Percentiles rank a stretch among this genome's conserved stretches.
phyloP scores from a whole-genome alignment of 2,888 invertebrate species.

The Callosobruchus maculatus region DNA sequence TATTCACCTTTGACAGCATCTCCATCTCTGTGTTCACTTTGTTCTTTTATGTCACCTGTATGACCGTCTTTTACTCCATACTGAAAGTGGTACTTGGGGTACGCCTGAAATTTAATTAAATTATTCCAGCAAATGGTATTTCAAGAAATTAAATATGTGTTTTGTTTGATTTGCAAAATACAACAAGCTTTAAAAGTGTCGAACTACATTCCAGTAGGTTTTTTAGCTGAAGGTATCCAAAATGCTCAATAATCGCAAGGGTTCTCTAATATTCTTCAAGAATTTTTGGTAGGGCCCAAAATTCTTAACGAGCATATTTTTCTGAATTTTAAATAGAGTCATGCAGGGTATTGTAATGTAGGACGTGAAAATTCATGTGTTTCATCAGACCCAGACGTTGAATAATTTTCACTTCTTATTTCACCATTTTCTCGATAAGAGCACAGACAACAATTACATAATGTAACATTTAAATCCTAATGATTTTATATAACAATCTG shows the following conservation, averaged over 20 bases:
- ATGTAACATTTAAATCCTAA: not conserved
- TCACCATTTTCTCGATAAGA: too few species aligned
- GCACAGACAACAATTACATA: not conserved
- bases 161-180: too few species aligned
- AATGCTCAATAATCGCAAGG: too few species aligned
- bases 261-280: too few species aligned
- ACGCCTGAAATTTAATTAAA: constrained; percentile 49
- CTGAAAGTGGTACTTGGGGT: constrained; percentile 68
- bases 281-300: too few species aligned
- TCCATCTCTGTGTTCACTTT: constrained; percentile 66
- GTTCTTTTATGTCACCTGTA: constrained; percentile 70
- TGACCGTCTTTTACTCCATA: constrained; percentile 69
- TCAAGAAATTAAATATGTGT: too few species aligned
- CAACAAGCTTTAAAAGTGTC: too few species aligned
- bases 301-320: too few species aligned
- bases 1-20: constrained; percentile 72
- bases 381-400: not conserved
- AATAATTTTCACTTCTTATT: not conserved
- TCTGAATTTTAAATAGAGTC: too few species aligned
- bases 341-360: too few species aligned
- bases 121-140: not conserved
- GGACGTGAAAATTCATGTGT: not conserved
- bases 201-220: too few species aligned
- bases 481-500: not conserved
- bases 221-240: too few species aligned